Percentiles rank a stretch among this genome's conserved stretches.
phyloP scores from a whole-genome alignment of 2,113 vertebrate genomes.

The Megaceryle maxima region DNA sequence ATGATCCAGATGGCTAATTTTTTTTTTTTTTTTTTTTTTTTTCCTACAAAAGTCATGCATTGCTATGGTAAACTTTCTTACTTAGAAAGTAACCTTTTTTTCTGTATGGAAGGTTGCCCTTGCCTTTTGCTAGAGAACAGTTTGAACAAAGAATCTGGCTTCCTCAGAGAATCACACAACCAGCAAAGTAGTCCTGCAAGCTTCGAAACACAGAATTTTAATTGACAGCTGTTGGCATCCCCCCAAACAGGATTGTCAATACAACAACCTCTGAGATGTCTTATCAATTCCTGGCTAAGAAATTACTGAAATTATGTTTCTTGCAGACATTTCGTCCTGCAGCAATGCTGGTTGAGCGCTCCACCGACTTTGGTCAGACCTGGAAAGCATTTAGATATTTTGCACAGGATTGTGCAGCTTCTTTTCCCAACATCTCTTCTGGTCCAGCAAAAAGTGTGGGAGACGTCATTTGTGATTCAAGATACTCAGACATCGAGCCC shows the following conservation, averaged over 20 bases:
- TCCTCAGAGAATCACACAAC: background rate
- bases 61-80: background rate
- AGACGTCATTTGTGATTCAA: slow-evolving; percentile 85
- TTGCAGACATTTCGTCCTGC: slow-evolving; percentile 87
- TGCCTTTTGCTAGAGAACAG: background rate
- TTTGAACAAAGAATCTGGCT: background rate
- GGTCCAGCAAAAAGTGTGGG: slow-evolving; percentile 73
- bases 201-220: background rate
- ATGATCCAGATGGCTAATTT: background rate
- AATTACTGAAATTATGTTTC: slow-evolving; percentile 18
- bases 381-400: slow-evolving; percentile 89
- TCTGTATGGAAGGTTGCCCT: background rate
- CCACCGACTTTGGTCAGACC: slow-evolving; percentile 82
- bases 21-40: too few relatives aligned
- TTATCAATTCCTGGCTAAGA: background rate
- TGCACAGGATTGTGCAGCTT: slow-evolving; percentile 80
- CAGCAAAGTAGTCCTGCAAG: background rate
- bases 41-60: background rate
- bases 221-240: background rate
- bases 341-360: slow-evolving; percentile 89
- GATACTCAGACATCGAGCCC: slow-evolving; percentile 86
- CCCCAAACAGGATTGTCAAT: background rate
- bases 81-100: background rate
- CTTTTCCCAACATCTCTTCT: slow-evolving; percentile 80
- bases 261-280: background rate